Conservation (phyloP, 1,140 invertebrate species). For the Gonioctena quinquepunctata region DNA sequence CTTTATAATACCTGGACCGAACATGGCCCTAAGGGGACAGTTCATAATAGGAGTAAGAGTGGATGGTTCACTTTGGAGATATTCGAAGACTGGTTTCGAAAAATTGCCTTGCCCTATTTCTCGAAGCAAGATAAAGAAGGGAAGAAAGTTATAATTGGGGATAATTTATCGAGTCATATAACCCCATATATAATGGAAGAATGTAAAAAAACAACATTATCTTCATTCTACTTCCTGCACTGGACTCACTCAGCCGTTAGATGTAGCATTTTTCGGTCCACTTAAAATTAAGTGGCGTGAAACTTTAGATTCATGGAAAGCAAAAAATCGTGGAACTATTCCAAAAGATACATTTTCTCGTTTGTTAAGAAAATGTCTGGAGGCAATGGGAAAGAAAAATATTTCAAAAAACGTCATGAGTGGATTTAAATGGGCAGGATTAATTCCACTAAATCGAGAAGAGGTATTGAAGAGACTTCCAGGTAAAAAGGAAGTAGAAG, state of each 20-base stretch:
- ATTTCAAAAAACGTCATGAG: conserved; percentile 36
- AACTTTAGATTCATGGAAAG: conserved; percentile 46
- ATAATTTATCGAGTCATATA: conserved; percentile 54
- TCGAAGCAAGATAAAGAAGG: conserved; percentile 32
- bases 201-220: background rate
- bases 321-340: conserved; percentile 19
- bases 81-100: conserved; percentile 50
- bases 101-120: conserved; percentile 29
- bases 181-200: conserved; percentile 40
- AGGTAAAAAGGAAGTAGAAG: background rate
- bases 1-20: conserved; percentile 39
- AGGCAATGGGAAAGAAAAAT: conserved; percentile 20
- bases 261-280: conserved; percentile 52
- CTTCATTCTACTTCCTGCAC: conserved; percentile 54
- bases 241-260: conserved; percentile 55
- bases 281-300: conserved; percentile 52
- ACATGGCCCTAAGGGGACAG: conserved; percentile 32
- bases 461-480: conserved; percentile 19
- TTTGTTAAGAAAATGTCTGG: conserved; percentile 33
- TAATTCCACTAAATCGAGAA: conserved; percentile 37
- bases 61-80: conserved; percentile 44
- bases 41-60: conserved; percentile 37
- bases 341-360: conserved; percentile 40
- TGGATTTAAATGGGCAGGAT: conserved; percentile 29
- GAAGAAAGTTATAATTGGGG: conserved; percentile 49